Base-by-base conservation (phyloP, 2,113 vertebrate genomes). In the Fulmarus glacialis region DNA sequence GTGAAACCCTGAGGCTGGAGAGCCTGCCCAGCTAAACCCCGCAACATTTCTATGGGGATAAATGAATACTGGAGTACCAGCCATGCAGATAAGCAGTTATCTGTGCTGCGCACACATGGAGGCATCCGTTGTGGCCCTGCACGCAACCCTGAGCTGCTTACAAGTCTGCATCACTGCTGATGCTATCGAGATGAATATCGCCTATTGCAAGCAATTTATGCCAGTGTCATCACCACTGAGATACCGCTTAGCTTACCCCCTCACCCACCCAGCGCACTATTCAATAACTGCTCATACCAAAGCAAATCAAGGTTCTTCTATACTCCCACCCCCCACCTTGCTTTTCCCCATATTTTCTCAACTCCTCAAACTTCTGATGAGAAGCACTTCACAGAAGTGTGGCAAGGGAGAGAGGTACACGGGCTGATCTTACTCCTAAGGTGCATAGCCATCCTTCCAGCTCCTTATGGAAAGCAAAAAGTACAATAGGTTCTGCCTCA, bases 71-170 rank as follows among this genome's bases (percentile, higher is more conserved):
- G 75, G 78, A 80, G 66, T 78, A 77, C 34, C 70, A 77, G 48
- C 30, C 19, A 3, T 11, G 40, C 56, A 94, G 95, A 96, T 86
- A 88, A 93, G 67, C 62, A 34, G 74, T 56, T 95, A 79, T 87
- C 84, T 63, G 62, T 18, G 62, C 81, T 68, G 70, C 7, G 9
- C 87, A 93, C 52, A 42, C 90, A 12, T 0, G 1, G n/a, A 72
- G 73, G 34, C 52, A 55, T 47, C 52, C 0, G 0, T 22, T 0
- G 2, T 4, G 30, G 43, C 22, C 7, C 47, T 16, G 56, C 48
- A 29, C 1, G 1, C 16, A 56, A 17, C 56, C 38, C 89, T 34
- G 71, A 63, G 79, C 70, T 47, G 42, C 93, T 85, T 75, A 45
- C 45, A n/a, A 9, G 24, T 58, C 67, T 82, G 60, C 92, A 75